Percentiles rank a stretch among this genome's conserved stretches.
Evolutionary conservation across 2,797 vertebrate genomes (phyloP).

Genomic region (Anniella stebbinsi): DNA sequence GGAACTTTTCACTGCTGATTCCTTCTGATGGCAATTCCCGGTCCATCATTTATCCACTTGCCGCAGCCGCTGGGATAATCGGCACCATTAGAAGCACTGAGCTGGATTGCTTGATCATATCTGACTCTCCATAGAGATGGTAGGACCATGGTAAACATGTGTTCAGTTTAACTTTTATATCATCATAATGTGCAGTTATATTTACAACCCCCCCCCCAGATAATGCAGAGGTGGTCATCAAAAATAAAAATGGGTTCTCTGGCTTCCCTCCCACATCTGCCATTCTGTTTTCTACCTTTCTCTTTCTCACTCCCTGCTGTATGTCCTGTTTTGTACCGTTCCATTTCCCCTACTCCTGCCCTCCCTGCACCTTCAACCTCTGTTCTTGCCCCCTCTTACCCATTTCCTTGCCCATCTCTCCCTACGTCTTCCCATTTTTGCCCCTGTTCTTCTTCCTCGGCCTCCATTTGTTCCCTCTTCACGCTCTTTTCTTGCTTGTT

Average conservation of each 20-base stretch:
- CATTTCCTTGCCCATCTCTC: too few relatives aligned
- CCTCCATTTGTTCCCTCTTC: background rate
- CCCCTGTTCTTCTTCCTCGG: too few relatives aligned
- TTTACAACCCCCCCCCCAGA: too few relatives aligned
- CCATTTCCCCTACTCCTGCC: background rate
- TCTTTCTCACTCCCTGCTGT: too few relatives aligned
- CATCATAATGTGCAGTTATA: background rate
- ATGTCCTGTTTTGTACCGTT: background rate
- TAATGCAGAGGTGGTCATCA: background rate
- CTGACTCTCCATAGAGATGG: constrained; percentile 9
- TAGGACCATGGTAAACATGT: constrained; percentile 1
- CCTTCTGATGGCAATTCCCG: constrained; percentile 51
- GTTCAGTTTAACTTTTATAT: background rate
- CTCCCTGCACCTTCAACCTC: background rate
- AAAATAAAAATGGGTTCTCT: background rate
- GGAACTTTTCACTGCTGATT: constrained; percentile 54
- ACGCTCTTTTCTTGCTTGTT: background rate
- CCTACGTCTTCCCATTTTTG: too few relatives aligned
- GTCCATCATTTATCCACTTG: constrained; percentile 41
- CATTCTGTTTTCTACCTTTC: background rate
- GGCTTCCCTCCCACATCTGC: background rate
- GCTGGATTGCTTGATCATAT: background rate
- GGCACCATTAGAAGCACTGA: constrained; percentile 30
- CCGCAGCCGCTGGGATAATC: rapidly evolving
- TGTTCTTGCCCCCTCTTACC: background rate